phyloP scores from a whole-genome alignment of 2,797 vertebrate genomes.

The Melanotaenia pygmaea region DNA sequence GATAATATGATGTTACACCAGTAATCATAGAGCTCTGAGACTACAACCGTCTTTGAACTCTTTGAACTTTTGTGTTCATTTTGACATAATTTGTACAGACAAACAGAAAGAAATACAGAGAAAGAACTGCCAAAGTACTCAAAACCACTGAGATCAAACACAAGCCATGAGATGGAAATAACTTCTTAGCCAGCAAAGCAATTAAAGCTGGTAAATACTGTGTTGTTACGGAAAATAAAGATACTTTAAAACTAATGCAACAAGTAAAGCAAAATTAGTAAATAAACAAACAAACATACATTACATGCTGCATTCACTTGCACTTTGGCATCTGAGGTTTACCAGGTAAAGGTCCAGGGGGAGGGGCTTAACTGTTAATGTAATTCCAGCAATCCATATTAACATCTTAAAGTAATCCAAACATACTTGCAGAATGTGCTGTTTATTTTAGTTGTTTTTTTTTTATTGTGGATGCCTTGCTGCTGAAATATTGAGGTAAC shows the following conservation, averaged over 20 bases:
- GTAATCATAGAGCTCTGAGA: neutral
- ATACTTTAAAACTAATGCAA: neutral
- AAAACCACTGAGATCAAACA: neutral
- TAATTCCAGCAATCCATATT: too few relatives aligned
- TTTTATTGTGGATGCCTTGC: neutral
- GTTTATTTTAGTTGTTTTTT: too few relatives aligned
- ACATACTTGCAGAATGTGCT: too few relatives aligned
- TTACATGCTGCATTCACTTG: too few relatives aligned
- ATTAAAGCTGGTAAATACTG: neutral
- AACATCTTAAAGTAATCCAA: too few relatives aligned
- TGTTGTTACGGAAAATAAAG: neutral
- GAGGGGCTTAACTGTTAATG: too few relatives aligned
- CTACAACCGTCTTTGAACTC: neutral
- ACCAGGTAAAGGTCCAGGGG: too few relatives aligned
- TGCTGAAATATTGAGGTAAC: neutral
- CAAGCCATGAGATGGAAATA: neutral
- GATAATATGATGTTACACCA: too few relatives aligned
- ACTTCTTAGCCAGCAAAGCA: neutral
- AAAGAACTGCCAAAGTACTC: constrained; percentile 2
- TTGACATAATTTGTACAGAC: neutral
- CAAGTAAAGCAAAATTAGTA: too few relatives aligned
- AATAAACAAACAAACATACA: too few relatives aligned
- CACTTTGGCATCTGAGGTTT: too few relatives aligned
- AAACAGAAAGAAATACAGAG: neutral
- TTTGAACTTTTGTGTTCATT: neutral